Base-by-base conservation (phyloP, 2,113 vertebrate species). In the Marmota flaviventris region DNA sequence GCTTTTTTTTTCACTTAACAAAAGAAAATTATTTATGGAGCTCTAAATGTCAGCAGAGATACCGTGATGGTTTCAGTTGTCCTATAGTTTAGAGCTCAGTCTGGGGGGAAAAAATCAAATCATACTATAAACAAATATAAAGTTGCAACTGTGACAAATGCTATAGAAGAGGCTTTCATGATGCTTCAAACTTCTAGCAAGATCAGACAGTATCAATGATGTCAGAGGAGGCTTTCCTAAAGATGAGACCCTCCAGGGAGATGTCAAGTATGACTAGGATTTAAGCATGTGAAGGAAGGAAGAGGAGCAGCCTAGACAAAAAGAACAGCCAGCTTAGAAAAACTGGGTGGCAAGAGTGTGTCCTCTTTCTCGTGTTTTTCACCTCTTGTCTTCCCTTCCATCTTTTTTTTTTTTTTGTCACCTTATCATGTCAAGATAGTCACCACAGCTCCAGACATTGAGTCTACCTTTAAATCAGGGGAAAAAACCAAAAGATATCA, bases 11-110 rank as follows among this genome's bases (percentile, higher is more conserved):
- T 17, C 48, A 29, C 56, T 79, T 65, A 85, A 83, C 42, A 70
- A 75, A 85, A 72, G 34, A 8, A 84, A 84, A 78, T 58, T 90
- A 79, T 24, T 77, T 79, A 51, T 58, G 1, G 20, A 79, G 39
- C 77, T 87, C 76, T 77, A 97, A 90, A 76, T 72, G 32, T 93
- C 81, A 94, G 81, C 25, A 0, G 51, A 85, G 72, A 34, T 61
- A 81, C 4, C 45, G 9, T 77, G 76, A 58, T 65, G 17, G 24
- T 93, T 45, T 88, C 51, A 77, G n/a, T 83, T 18, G 6, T 94
- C 10, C 1, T 51, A 6, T 72, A 85, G 8, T 42, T 81, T 56
- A 69, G 22, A 65, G n/a, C 88, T 69, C 42, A 70, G 79, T 29
- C 29, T 61, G 56, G 45, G 83, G 88, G 76, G 82, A 18, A 29